A percentile compares a stretch with the other conserved stretches of the same genome.
Conservation (phyloP, 1,140 invertebrate species). For the Drosophila nannoptera region DNA sequence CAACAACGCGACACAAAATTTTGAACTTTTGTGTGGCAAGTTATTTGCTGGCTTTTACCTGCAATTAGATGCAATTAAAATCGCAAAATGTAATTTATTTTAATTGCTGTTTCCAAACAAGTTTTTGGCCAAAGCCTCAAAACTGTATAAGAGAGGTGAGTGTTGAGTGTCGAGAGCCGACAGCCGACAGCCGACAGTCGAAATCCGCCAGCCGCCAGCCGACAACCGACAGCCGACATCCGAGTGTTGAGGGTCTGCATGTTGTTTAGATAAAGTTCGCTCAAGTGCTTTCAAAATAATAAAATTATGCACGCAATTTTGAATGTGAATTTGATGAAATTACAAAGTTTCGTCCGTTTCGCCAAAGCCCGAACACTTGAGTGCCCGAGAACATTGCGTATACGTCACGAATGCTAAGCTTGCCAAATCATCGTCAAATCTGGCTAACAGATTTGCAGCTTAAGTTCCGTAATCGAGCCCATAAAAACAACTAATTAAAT, state of each 20-base stretch:
- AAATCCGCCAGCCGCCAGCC: no score
- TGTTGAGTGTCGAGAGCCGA: no score
- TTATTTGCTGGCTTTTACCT: conserved; percentile 73
- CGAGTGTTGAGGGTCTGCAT: conserved; percentile 48
- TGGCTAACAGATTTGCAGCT: conserved; percentile 21
- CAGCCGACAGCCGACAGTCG: no score
- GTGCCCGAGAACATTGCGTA: conserved; percentile 13
- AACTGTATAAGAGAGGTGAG: conserved; percentile 5
- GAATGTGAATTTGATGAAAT: conserved; percentile 74
- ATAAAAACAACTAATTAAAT: conserved; percentile 48
- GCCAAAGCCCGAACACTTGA: conserved; percentile 18
- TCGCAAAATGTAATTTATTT: conserved; percentile 76
- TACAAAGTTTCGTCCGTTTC: conserved; percentile 56
- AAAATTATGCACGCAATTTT: conserved; percentile 74
- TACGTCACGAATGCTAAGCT: conserved; percentile 22
- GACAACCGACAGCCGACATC: no score
- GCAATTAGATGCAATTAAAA: conserved; percentile 76
- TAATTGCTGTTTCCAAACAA: conserved; percentile 73
- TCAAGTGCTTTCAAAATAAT: conserved; percentile 75
- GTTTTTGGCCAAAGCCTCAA: conserved; percentile 52
- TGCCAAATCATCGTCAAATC: conserved; percentile 26
- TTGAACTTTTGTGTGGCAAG: conserved; percentile 57
- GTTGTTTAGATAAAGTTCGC: conserved; percentile 67
- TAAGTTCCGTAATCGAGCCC: conserved; percentile 20
- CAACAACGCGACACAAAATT: conserved; percentile 30